Base-by-base conservation (phyloP, 2,888 invertebrate genomes). In the Scaptomyza tumidula region DNA sequence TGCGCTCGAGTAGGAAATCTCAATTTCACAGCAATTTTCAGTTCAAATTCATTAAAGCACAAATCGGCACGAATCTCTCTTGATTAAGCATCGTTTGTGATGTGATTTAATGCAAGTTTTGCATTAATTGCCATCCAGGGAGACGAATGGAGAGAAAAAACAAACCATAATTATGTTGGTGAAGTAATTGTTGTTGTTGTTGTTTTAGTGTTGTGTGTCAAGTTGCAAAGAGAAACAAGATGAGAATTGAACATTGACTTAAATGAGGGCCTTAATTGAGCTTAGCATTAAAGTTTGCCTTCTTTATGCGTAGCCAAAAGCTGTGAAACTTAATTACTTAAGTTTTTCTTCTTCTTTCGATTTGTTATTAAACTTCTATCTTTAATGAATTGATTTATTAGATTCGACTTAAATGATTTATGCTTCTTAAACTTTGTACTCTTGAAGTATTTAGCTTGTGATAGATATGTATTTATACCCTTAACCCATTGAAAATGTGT, bases 1-100 rank as follows among this genome's bases (percentile, higher is more conserved):
- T 89, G 81, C 62, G 58, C 68, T 78, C 76, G 87, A 84, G 87
- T 69, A 88, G 89, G 84, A 84, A 89, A 89, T 84, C 84, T 88
- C 79, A 81, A 89, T 84, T 84, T 87, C 81, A 64, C 68, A 78
- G 78, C 88, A 80, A 68, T 10, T 84, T 77, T 69, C 68, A 64
- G 65, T 75, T 78, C 60, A 75, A 75, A 80, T 75, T 71, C 60
- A 71, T 70, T 65, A 68, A 73, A 71, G 65, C 71, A 76, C 31
- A 35, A 74, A 79, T 79, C 83, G 74, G 80, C 77, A 66, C 74
- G 69, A 79, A 61, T 75, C 66, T 41, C 16, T 68, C 29, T 29
- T 54, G 45, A 59, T 59, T 39, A 49, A 54, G 68, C 46, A 37
- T 66, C 66, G 50, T 43, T 76, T 58, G 39, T 78, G 58, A 59